Evolutionary conservation across 2,888 invertebrate species (phyloP).

Genomic region (Arenicola marina): DNA sequence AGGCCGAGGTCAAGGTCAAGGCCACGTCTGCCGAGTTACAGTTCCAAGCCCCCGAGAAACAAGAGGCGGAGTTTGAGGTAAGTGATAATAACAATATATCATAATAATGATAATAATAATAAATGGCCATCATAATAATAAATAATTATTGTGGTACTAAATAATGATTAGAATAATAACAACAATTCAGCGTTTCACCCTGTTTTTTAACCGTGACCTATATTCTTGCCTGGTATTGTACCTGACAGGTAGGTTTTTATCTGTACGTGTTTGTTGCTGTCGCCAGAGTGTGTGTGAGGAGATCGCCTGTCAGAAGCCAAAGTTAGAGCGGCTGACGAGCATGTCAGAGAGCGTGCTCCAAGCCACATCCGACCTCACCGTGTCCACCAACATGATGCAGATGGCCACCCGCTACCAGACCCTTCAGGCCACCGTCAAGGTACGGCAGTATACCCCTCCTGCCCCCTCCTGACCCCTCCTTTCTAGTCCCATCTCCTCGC

Average conservation of each 20-base stretch:
- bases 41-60: slow-evolving; percentile 11
- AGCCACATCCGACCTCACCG: slow-evolving; percentile 88
- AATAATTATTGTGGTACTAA: too few relatives aligned
- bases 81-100: too few relatives aligned
- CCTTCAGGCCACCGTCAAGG: slow-evolving; percentile 85
- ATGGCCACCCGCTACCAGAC: slow-evolving; percentile 93
- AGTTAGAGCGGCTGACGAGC: slow-evolving; percentile 87
- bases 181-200: neutral
- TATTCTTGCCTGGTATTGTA: too few relatives aligned
- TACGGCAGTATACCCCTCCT: too few relatives aligned
- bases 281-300: slow-evolving; percentile 47
- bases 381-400: slow-evolving; percentile 91
- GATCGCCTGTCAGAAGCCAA: slow-evolving; percentile 59
- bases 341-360: slow-evolving; percentile 87
- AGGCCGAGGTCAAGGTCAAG: slow-evolving; percentile 18
- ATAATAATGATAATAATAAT: too few relatives aligned
- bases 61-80: slow-evolving; percentile 19
- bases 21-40: slow-evolving; percentile 2
- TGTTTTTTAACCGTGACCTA: too few relatives aligned
- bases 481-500: too few relatives aligned
- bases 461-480: too few relatives aligned
- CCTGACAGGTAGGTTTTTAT: neutral
- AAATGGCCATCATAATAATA: too few relatives aligned
- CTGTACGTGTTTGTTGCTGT: neutral
- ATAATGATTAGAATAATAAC: too few relatives aligned